Evolutionary conservation across 2,888 invertebrate genomes (phyloP).

Genomic region (Arge pagana): DNA sequence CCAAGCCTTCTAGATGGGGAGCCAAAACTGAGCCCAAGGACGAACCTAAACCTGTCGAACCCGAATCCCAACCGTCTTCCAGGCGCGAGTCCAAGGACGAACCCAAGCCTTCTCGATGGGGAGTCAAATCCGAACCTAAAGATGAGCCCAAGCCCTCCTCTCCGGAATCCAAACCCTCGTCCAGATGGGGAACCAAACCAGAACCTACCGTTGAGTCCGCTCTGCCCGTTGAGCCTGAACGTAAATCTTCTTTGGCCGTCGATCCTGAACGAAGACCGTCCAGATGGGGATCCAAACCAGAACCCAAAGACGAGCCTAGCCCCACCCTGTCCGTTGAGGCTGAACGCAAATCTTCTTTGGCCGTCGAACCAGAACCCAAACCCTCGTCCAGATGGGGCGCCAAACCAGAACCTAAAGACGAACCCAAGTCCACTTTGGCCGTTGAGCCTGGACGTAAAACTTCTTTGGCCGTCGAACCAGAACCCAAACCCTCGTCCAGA

Average conservation of each 20-base stretch:
- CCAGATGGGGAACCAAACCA: neutral
- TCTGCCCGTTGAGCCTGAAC: neutral
- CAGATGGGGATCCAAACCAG: too few species aligned
- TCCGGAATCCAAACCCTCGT: too few species aligned
- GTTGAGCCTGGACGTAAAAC: too few species aligned
- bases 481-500: slow-evolving; percentile 7
- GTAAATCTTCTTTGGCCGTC: too few species aligned
- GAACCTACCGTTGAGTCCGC: neutral
- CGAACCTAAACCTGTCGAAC: slow-evolving; percentile 37
- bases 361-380: too few species aligned
- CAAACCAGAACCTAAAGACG: slow-evolving; percentile 30
- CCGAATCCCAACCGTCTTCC: slow-evolving; percentile 57
- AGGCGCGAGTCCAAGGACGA: neutral
- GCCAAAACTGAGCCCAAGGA: slow-evolving; percentile 15
- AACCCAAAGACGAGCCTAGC: neutral
- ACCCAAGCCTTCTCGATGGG: slow-evolving; percentile 56
- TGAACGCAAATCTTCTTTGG: too few species aligned
- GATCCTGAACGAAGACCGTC: too few species aligned
- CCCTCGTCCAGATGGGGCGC: too few species aligned
- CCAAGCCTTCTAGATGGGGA: slow-evolving; percentile 25
- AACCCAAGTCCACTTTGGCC: slow-evolving; percentile 23
- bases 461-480: too few species aligned
- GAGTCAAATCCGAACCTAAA: slow-evolving; percentile 58
- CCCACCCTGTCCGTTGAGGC: neutral
- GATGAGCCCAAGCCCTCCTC: slow-evolving; percentile 23